Evolutionary conservation across 2,113 vertebrate genomes (phyloP), one percentile per base, ranked within the genome.

Genomic region (Sorex araneus): DNA sequence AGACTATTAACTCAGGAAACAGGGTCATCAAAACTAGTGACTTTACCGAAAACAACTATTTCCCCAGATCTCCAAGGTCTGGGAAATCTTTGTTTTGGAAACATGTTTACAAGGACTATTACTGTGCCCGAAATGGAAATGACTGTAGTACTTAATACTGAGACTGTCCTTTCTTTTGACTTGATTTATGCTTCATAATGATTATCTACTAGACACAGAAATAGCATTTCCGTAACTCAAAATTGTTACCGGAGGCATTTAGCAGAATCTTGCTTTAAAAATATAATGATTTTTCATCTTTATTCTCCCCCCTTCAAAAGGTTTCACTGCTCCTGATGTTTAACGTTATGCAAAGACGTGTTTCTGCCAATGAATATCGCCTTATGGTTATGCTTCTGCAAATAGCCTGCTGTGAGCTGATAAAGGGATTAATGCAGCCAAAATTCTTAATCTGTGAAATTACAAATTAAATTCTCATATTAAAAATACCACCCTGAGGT

Each of bases 351-450:
- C 98, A 98, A 97, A 97, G 98, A 98, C 95, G 97, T 98, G 98
- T 98, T 98, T 98, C 98, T 98, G 98, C 98, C 97, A 98, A 98
- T 98, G 98, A 98, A 98, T 98, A 98, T 98, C 97, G 97, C 97
- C 98, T 98, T 98, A 98, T 98, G 98, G 98, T 98, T 98, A 98
- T 98, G 98, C 98, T 98, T 98, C 98, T 97, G 98, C 98, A 98
- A 98, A 98, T 98, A 98, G 98, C 98, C 99, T 99, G 99, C 99
- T 99, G 99, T 98, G 98, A 98, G 98, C 98, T 99, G 99, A 99
- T 99, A 99, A 99, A 99, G 98, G 99, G 99, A 99, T 99, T 99
- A 99, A 99, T 99, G 98, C 98, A 97, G 97, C 98, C 97, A 98
- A 98, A 98, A 99, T 98, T 98, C 98, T 98, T 99, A 99, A 99